Base-by-base conservation (phyloP, 2,113 vertebrate genomes). In the Ancistrus triradiatus region DNA sequence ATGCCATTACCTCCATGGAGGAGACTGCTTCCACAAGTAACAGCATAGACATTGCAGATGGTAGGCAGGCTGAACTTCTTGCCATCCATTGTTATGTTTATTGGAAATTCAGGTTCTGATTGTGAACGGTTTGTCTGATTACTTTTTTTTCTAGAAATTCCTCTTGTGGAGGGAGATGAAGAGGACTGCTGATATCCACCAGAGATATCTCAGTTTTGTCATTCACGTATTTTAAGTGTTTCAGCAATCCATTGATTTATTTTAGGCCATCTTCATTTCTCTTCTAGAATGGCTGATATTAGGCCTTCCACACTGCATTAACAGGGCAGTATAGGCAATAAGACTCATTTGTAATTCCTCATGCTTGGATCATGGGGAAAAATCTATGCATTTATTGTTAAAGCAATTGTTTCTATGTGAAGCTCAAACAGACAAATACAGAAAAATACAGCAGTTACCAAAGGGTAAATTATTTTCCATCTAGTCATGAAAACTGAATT, bases 21-120 rank as follows among this genome's bases (percentile, higher is more conserved):
- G 89, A 91, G 15, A 78, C 76, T 5, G 84, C 75, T 0, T 91
- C 90, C 58, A 85, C 77, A 0, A 91, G 87, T 68, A 90, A 85
- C 0, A 87, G 81, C 69, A 84, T 93, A 0, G 86, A 92, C 68
- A 93, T 93, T 35, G 85, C 90, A 62, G 91, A 93, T 48, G 91
- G 91, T 93, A 77, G 87, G 83, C 14, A 18, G 7, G 10, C 42
- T 50, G 46, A 22, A 40, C 4, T 27, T 33, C 4, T 38, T 59
- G 21, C n/a, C 21, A 31, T n/a, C n/a, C 13, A 21, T 44, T 44
- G 21, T 42, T 27, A 6, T 7, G n/a, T n/a, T n/a, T 42, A 37
- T 42, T 42, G 14, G 2, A 42, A 14, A 42, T n/a, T 2, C 1
- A 42, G n/a, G n/a, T n/a, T n/a, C n/a, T n/a, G n/a, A n/a, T n/a